phyloP scores from a whole-genome alignment of 1,140 invertebrate genomes.

The Drosophila micromelanica region DNA sequence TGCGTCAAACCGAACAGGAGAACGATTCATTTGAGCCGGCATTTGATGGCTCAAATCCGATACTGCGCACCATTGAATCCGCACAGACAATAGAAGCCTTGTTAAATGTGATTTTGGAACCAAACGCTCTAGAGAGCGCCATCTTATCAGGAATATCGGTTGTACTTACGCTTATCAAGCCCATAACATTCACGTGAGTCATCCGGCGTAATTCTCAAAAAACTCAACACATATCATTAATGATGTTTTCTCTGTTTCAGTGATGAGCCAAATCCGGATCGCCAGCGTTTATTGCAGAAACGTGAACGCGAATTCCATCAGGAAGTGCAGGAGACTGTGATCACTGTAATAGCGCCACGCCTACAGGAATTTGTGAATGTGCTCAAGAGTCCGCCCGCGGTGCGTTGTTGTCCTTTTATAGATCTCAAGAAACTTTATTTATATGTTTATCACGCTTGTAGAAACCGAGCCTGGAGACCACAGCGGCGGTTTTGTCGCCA shows the following conservation, averaged over 20 bases:
- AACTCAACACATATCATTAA: not conserved
- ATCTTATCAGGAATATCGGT: slow-evolving; percentile 92
- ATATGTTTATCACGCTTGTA: slow-evolving; percentile 27
- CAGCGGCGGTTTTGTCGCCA: slow-evolving; percentile 86
- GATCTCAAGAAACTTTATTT: not conserved
- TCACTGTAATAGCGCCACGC: slow-evolving; percentile 88
- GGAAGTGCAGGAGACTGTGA: slow-evolving; percentile 86
- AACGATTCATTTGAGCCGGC: slow-evolving; percentile 83
- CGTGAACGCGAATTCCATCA: slow-evolving; percentile 85
- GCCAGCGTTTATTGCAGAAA: slow-evolving; percentile 70
- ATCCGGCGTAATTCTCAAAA: not conserved
- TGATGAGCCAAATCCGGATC: slow-evolving; percentile 79
- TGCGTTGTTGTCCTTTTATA: slow-evolving; percentile 78
- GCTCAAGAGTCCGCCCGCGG: slow-evolving; percentile 90
- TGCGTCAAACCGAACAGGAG: slow-evolving; percentile 87
- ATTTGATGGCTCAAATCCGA: slow-evolving; percentile 78
- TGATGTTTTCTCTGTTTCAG: no score
- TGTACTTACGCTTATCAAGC: slow-evolving; percentile 89
- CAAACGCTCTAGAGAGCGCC: slow-evolving; percentile 89
- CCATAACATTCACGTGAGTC: slow-evolving; percentile 77
- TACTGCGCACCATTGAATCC: slow-evolving; percentile 77
- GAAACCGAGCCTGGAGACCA: slow-evolving; percentile 73
- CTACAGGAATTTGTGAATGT: slow-evolving; percentile 90
- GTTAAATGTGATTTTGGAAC: slow-evolving; percentile 89
- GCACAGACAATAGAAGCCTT: slow-evolving; percentile 85